Base-by-base conservation (phyloP, 2,888 invertebrate species). In the Tortrix viridana region DNA sequence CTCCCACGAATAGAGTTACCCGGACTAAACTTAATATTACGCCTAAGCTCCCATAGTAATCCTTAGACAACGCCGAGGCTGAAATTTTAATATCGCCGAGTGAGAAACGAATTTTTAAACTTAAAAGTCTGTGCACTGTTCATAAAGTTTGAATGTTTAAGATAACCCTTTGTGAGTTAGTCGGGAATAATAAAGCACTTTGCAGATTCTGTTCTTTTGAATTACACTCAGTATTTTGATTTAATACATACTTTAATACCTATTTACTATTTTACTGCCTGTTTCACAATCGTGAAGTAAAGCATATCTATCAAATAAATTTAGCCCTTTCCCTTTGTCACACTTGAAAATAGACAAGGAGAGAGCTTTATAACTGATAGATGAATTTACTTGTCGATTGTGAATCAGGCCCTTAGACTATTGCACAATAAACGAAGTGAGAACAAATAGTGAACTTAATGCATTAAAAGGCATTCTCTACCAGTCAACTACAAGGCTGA, bases 1-100 rank as follows among this genome's bases (percentile, higher is more conserved):
- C 79, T 69, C 63, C 48, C 22, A 73, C 75, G 76, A 80, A 81
- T 74, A 77, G 76, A 81, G 80, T 85, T 84, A 80, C 80, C 71
- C 76, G 73, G 65, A 71, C 71, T 69, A 70, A 81, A 84, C 81
- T 85, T 85, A 84, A 85, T 84, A 85, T 79, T 78, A 80, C 76
- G 76, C 80, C 76, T 74, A 69, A 77, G 80, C 77, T 81, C 73
- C 77, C 79, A 80, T 76, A 76, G 80, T 81, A 80, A 81, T 79
- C 80, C 79, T 80, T 78, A 81, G 78, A 79, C 74, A 72, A 77
- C 75, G 76, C 65, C 66, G 76, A 74, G 81, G 82, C 80, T 84
- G 85, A 86, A 87, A 84, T 80, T 86, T 87, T 87, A 82, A 87
- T 86, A 86, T 81, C 75, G 70, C 71, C 71, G 72, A 73, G 73